phyloP scores from a whole-genome alignment of 2,113 vertebrate genomes.

The Phaethornis superciliosus region DNA sequence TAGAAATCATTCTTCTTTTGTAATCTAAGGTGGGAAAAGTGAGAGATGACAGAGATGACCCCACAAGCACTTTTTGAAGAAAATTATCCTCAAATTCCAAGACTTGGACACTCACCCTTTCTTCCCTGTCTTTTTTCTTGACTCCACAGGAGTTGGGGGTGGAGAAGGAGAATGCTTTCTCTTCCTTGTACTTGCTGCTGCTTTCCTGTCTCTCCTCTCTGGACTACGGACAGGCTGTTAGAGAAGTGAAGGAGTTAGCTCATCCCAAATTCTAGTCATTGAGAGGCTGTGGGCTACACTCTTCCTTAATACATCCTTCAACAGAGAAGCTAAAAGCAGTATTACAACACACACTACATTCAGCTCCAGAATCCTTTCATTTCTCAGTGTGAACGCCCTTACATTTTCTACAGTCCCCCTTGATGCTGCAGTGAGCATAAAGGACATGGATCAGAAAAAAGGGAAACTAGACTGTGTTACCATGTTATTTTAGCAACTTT shows the following conservation, averaged over 20 bases:
- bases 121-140: conserved; percentile 93
- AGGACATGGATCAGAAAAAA: background rate
- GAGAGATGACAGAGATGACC: background rate
- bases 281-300: background rate
- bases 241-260: background rate
- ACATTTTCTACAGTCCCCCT: background rate
- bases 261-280: background rate
- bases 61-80: background rate
- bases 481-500: background rate
- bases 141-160: conserved; percentile 88
- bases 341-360: rapidly evolving
- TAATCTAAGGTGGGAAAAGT: too few relatives aligned
- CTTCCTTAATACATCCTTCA: background rate
- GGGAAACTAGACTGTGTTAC: background rate
- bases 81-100: background rate
- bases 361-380: background rate
- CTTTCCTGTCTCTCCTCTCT: conserved; percentile 94
- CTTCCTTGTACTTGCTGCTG: conserved; percentile 88
- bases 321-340: background rate
- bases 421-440: background rate
- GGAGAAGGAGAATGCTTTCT: conserved; percentile 95
- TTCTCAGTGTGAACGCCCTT: rapidly evolving
- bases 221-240: conserved; percentile 92
- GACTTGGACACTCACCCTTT: conserved; percentile 83
- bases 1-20: background rate